Base-by-base conservation (phyloP, 2,888 invertebrate genomes). In the Molanna angustata region DNA sequence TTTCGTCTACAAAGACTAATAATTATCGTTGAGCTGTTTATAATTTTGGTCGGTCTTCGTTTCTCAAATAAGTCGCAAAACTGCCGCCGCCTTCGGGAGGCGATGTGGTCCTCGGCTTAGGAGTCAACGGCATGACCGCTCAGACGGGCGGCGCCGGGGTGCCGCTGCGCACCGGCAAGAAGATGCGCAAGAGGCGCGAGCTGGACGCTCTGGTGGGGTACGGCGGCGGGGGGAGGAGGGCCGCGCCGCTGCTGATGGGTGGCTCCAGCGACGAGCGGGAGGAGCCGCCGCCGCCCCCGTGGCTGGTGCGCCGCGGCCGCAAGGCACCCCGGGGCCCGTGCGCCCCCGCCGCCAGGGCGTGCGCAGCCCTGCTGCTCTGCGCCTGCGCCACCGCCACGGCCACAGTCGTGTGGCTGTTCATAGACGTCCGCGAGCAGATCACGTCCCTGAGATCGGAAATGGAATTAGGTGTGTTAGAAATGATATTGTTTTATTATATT, bases 141-240 rank as follows among this genome's bases (percentile, higher is more conserved):
- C 43, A 43, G 35, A 13, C 33, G 11, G 37, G 50, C 22, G 35
- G 53, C 27, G 32, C 21, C 31, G 32, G 46, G 74, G 85, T 74
- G 71, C 85, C 74, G 68, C 77, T 78, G 57, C 73, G 78, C 57
- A 74, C 74, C 37, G 77, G 78, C 61, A 88, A 88, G 71, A 87
- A 87, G 72, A 87, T 88, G 85, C 78, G 85, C 65, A 88, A 88
- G 67, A 79, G 88, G 60, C 80, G 86, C 65, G 87, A 88, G 69
- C 71, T 88, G 62, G 88, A 88, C 67, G 88, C 88, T 37, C 69
- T 88, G 49, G 86, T 86, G 44, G 76, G 76, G 40, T 66, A 77
- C 48, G 50, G 42, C 9, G 33, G 55, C 57, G 39, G 71, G 66
- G 20, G 63, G 61, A 3, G 71, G 75, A 1, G 76, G 76, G 37